Evolutionary conservation across 1,140 invertebrate genomes (phyloP).

Genomic region (Lucilia sericata): DNA sequence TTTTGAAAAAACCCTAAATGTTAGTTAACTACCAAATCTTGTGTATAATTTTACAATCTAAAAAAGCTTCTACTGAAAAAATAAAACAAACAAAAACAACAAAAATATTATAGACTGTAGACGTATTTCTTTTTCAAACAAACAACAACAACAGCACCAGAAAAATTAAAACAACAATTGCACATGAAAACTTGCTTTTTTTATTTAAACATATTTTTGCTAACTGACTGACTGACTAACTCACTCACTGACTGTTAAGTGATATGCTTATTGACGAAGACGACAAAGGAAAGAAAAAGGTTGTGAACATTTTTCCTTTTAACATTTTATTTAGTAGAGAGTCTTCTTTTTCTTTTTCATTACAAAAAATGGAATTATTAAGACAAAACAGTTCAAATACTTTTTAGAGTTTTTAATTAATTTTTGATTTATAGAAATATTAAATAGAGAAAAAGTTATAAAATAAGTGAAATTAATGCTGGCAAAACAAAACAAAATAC

Average conservation of each 20-base stretch:
- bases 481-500: no score
- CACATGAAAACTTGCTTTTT: neutral
- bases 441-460: no score
- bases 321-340: neutral
- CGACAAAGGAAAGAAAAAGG: neutral
- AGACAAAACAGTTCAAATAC: neutral
- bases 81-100: neutral
- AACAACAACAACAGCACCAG: neutral
- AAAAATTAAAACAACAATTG: neutral
- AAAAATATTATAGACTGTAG: neutral
- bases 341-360: neutral
- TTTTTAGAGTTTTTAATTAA: neutral
- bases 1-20: neutral
- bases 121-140: constrained; percentile 5
- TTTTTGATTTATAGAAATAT: neutral
- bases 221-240: no score
- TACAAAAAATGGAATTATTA: neutral
- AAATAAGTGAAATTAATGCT: no score
- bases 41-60: constrained; percentile 24
- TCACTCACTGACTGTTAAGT: no score
- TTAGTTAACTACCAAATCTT: neutral
- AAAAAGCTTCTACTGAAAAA: constrained; percentile 15
- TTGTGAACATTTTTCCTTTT: neutral
- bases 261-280: constrained; percentile 9
- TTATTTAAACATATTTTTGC: no score